Percentiles rank a stretch among this genome's conserved stretches.
phyloP scores from a whole-genome alignment of 1,140 invertebrate genomes.

The Ostrea denselamellosa region DNA sequence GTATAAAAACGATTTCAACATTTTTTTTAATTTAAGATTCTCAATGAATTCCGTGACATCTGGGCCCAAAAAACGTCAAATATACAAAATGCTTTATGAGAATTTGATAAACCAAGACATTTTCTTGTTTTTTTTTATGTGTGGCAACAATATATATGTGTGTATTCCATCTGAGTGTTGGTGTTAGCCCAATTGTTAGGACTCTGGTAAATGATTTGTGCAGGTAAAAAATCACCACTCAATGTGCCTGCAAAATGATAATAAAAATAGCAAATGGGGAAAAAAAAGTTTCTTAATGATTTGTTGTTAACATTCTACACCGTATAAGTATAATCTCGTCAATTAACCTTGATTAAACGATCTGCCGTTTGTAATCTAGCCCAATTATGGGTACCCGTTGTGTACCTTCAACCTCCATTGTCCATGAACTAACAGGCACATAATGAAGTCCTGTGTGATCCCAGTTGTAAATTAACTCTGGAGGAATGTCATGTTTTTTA shows the following conservation, averaged over 20 bases:
- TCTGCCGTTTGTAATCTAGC: conserved; percentile 27
- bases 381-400: conserved; percentile 40
- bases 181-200: conserved; percentile 39
- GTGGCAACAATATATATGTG: background rate
- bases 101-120: background rate
- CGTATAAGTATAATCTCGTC: background rate
- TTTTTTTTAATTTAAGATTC: conserved; percentile 22
- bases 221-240: background rate
- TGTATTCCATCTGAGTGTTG: conserved; percentile 20
- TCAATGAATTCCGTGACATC: conserved; percentile 31
- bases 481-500: conserved; percentile 24
- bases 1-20: conserved; percentile 24
- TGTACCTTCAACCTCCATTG: conserved; percentile 42
- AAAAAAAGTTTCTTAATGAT: no score
- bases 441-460: conserved; percentile 16
- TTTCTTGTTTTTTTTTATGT: conserved; percentile 27
- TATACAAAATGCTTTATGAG: no score
- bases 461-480: conserved; percentile 39
- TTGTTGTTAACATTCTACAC: no score
- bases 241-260: background rate
- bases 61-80: conserved; percentile 40
- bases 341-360: conserved; percentile 30
- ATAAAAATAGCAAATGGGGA: no score
- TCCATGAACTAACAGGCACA: conserved; percentile 24
- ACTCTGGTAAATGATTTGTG: no score